Percentiles rank a stretch among this genome's conserved stretches.
phyloP scores from a whole-genome alignment of 2,888 invertebrate species.

The Ditylenchus weischeri region DNA sequence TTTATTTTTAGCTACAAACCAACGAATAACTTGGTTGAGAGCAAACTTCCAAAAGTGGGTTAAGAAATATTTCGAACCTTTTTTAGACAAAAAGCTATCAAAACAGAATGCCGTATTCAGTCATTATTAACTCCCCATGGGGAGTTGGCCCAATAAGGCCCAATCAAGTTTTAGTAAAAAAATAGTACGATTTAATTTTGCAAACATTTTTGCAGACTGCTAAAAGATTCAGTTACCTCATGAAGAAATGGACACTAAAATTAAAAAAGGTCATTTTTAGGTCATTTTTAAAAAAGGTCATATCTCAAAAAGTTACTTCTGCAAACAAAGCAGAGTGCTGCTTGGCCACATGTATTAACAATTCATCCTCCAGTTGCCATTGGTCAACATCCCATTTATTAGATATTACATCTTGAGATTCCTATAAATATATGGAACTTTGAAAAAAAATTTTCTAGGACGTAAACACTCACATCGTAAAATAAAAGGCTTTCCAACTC shows the following conservation, averaged over 20 bases:
- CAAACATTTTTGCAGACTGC: too few relatives aligned
- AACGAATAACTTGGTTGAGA: too few relatives aligned
- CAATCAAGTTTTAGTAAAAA: too few relatives aligned
- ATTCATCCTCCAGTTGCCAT: conserved; percentile 42
- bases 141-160: too few relatives aligned
- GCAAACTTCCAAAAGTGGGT: too few relatives aligned
- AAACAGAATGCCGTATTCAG: too few relatives aligned
- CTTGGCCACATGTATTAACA: conserved; percentile 37
- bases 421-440: conserved; percentile 27
- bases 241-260: conserved; percentile 51
- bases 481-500: conserved; percentile 68
- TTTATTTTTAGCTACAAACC: too few relatives aligned
- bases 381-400: conserved; percentile 32
- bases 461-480: conserved; percentile 59
- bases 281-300: not conserved
- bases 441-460: not conserved
- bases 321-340: conserved; percentile 33
- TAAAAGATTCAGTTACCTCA: conserved; percentile 25
- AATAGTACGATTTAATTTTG: too few relatives aligned
- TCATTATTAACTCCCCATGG: too few relatives aligned
- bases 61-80: too few relatives aligned
- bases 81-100: too few relatives aligned
- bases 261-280: not conserved
- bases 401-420: conserved; percentile 35
- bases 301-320: conserved; percentile 24